A percentile compares a stretch with the other conserved stretches of the same genome.
Conservation (phyloP, 2,888 invertebrate genomes). For the Nymphalis c-album region DNA sequence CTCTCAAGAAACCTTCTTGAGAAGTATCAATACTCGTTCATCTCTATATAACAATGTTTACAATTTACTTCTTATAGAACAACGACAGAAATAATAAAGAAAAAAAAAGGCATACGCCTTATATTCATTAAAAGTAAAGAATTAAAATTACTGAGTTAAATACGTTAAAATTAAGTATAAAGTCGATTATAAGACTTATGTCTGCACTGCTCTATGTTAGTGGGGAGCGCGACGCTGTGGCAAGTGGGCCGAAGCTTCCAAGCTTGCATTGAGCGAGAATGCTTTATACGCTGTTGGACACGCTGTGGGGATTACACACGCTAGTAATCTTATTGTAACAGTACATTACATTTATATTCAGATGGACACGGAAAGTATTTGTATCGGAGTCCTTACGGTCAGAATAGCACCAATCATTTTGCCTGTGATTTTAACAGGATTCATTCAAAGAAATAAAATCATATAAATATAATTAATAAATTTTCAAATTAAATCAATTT, state of each 20-base stretch:
- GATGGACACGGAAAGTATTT: not conserved
- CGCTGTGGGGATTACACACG: conserved; percentile 32
- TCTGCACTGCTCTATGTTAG: conserved; percentile 10
- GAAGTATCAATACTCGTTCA: no score
- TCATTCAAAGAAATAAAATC: not conserved
- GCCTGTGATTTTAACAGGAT: not conserved
- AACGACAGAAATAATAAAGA: no score
- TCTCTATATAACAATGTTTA: no score
- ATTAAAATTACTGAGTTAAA: no score
- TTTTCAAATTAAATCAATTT: no score
- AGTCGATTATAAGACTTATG: not conserved
- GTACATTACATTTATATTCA: conserved; percentile 7
- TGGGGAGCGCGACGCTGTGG: conserved; percentile 21
- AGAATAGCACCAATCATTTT: not conserved
- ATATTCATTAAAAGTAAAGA: no score
- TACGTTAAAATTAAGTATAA: not conserved
- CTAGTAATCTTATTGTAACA: conserved; percentile 34
- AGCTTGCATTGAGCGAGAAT: conserved; percentile 48
- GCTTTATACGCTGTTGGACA: conserved; percentile 37
- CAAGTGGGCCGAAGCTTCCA: conserved; percentile 50
- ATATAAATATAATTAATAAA: not conserved
- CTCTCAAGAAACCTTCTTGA: no score
- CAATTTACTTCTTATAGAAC: no score
- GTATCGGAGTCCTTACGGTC: not conserved
- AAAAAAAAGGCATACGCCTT: no score